These are phyloP conservation scores for Platorchestia sp. DNA, from an alignment of 1,140 invertebrate genomes.

Conservation along the genomic window DNA sequence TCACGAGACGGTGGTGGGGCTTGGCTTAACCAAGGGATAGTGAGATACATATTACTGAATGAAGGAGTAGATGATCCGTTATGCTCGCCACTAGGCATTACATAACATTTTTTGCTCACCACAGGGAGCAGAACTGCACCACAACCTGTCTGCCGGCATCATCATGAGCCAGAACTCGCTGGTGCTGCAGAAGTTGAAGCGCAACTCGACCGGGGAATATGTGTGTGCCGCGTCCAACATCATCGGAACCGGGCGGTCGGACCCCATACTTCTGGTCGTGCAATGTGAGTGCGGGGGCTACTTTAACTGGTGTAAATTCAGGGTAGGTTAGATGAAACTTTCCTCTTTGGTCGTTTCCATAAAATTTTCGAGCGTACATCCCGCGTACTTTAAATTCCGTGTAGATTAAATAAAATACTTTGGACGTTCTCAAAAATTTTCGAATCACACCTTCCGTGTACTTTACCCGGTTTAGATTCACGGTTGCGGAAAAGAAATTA, in stretches of 20 bases:
- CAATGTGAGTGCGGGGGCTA: slow-evolving; percentile 64
- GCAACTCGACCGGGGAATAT: slow-evolving; percentile 78
- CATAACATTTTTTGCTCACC: slow-evolving; percentile 60
- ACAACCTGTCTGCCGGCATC: slow-evolving; percentile 77
- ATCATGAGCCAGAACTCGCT: slow-evolving; percentile 79
- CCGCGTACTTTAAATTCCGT: neutral
- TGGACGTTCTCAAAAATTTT: neutral
- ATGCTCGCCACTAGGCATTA: no score
- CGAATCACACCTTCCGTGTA: no score
- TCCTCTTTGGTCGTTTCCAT: neutral
- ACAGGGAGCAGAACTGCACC: slow-evolving; percentile 75
- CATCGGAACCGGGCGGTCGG: slow-evolving; percentile 74
- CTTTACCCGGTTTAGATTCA: no score
- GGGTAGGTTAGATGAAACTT: neutral
- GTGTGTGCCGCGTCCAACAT: slow-evolving; percentile 77
- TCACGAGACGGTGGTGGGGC: no score
- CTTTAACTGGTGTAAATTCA: neutral
- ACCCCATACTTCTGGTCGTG: slow-evolving; percentile 63
- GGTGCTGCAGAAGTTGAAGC: slow-evolving; percentile 76
- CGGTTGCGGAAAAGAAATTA: no score
- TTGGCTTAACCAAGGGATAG: neutral
- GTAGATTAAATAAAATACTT: neutral
- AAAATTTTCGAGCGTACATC: neutral
- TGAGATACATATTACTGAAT: neutral
- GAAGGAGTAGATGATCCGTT: neutral